Evolutionary conservation across 2,113 vertebrate genomes (phyloP).

Genomic region (Tachuris rubrigastra): DNA sequence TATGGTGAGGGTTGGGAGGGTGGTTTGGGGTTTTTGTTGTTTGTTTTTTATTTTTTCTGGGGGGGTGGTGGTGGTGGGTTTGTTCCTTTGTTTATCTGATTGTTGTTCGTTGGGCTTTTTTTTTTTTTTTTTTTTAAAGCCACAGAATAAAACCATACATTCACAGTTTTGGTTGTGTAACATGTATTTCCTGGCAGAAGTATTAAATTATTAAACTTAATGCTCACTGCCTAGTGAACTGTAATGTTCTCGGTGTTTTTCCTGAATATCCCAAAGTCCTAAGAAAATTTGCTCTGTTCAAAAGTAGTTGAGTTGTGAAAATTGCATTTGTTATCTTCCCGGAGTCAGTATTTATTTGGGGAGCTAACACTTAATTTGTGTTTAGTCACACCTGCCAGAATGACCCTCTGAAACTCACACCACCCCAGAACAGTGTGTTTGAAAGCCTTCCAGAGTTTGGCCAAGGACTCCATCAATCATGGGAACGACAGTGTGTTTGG

Average conservation of each 20-base stretch:
- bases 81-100: not conserved
- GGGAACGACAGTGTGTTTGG: conserved; percentile 24
- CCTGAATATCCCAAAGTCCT: not conserved
- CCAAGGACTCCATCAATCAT: conserved; percentile 18
- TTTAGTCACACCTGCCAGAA: conserved; percentile 32
- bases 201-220: not conserved
- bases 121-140: not conserved
- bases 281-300: not conserved
- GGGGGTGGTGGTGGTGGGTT: not conserved
- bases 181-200: not conserved
- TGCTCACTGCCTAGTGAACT: not conserved
- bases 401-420: conserved; percentile 26
- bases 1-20: not conserved
- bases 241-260: not conserved
- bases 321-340: not conserved
- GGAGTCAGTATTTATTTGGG: not conserved
- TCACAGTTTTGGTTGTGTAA: not conserved
- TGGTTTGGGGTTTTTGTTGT: not conserved
- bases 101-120: not conserved
- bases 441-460: conserved; percentile 20
- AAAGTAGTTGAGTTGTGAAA: not conserved
- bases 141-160: not conserved
- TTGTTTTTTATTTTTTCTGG: no score
- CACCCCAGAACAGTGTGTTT: not conserved
- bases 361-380: conserved; percentile 12